Conservation (phyloP, 2,797 vertebrate species). For the Anguilla pacifica region DNA sequence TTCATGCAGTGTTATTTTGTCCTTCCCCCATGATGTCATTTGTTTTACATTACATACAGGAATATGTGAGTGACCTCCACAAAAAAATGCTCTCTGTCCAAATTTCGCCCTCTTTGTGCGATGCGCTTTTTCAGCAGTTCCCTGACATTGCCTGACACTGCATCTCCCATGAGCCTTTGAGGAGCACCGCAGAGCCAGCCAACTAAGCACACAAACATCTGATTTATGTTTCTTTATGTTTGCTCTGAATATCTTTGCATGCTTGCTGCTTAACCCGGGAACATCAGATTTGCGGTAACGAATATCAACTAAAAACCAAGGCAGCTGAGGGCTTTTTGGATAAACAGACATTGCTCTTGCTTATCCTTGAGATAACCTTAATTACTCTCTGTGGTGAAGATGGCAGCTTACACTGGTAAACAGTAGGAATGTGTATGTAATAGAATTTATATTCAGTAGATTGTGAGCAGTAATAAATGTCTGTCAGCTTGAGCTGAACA, state of each 20-base stretch:
- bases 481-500: background rate
- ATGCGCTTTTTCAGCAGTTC: background rate
- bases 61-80: background rate
- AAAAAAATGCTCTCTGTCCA: background rate
- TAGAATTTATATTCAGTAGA: background rate
- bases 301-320: background rate
- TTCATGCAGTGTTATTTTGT: background rate
- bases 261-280: background rate
- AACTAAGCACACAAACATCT: background rate
- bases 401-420: background rate
- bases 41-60: background rate
- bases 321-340: background rate
- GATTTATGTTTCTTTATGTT: background rate
- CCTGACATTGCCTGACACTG: background rate
- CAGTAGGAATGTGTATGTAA: background rate
- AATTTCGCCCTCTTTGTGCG: background rate
- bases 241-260: background rate
- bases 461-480: background rate
- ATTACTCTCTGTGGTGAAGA: background rate
- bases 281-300: background rate
- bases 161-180: conserved; percentile 6
- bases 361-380: background rate
- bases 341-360: conserved; percentile 7
- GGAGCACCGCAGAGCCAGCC: background rate
- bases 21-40: background rate